phyloP scores from a whole-genome alignment of 2,113 vertebrate genomes.

The Dromaius novaehollandiae region DNA sequence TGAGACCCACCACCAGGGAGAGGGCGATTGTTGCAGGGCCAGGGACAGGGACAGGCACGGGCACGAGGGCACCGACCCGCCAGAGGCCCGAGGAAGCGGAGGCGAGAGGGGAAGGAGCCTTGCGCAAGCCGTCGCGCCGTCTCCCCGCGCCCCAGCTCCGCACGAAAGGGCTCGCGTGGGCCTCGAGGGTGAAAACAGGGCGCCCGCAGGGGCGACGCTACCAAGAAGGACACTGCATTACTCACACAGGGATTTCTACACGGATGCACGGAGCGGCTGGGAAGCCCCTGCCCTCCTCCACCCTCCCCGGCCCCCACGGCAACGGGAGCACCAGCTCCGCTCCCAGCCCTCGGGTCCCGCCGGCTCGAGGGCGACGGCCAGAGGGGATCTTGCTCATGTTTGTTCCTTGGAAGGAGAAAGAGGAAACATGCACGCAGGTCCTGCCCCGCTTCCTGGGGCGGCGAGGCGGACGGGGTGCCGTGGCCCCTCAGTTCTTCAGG shows the following conservation, averaged over 20 bases:
- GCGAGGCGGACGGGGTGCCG: not conserved
- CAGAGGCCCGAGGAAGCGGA: not conserved
- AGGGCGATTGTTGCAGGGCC: not conserved
- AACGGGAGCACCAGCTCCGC: fast-evolving
- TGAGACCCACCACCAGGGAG: fast-evolving
- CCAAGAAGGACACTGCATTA: not conserved
- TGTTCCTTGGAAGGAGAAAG: not conserved
- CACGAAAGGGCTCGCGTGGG: not conserved
- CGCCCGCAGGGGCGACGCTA: not conserved
- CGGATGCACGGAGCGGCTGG: not conserved
- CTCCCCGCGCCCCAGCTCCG: fast-evolving
- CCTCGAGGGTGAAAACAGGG: not conserved
- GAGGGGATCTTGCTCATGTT: not conserved
- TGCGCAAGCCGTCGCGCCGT: not conserved
- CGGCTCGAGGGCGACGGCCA: not conserved
- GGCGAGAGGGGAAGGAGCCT: not conserved
- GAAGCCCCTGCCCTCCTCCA: not conserved
- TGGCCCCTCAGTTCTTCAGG: constrained; percentile 89
- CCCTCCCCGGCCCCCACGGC: fast-evolving
- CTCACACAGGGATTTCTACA: not conserved
- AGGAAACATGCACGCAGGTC: constrained; percentile 20
- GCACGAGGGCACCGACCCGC: not conserved
- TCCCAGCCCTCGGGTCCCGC: not conserved
- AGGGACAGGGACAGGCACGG: not conserved
- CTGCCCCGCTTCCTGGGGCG: not conserved